Percentiles rank a stretch among this genome's conserved stretches.
Evolutionary conservation across 2,113 vertebrate species (phyloP).

Genomic region (Delphinus delphis): DNA sequence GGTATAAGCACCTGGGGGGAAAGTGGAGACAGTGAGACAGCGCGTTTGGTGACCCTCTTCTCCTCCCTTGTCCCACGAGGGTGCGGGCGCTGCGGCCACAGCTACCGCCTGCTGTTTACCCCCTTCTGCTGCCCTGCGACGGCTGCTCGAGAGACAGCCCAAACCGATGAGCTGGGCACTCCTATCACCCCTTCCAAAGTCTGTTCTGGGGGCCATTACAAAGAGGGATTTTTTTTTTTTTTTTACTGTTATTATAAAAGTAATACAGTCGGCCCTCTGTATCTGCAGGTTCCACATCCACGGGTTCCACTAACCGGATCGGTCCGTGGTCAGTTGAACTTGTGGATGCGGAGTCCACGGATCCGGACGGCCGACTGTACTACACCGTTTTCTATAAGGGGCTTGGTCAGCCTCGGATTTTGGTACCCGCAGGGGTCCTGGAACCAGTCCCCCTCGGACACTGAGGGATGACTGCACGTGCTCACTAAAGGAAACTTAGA

Average conservation of each 20-base stretch:
- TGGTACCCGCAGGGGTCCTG: not conserved
- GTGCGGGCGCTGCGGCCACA: conserved; percentile 50
- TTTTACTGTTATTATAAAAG: not conserved
- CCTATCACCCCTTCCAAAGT: not conserved
- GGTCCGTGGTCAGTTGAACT: not conserved
- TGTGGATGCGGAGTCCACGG: too few relatives aligned
- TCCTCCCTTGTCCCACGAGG: conserved; percentile 35
- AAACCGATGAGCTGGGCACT: not conserved
- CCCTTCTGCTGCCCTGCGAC: not conserved
- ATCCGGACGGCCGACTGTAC: not conserved
- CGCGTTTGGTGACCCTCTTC: not conserved
- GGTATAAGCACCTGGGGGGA: conserved; percentile 92
- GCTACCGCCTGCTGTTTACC: conserved; percentile 38
- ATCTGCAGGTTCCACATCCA: not conserved
- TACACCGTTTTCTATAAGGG: not conserved
- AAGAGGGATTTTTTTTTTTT: not conserved
- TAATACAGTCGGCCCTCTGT: not conserved
- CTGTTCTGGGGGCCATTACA: not conserved
- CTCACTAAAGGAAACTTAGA: not conserved
- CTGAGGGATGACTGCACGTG: not conserved
- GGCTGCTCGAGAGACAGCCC: not conserved
- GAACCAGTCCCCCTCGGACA: not conserved
- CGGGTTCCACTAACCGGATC: not conserved
- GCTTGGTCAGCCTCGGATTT: not conserved
- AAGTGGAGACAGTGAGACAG: conserved; percentile 65